Base-by-base conservation (phyloP, 2,888 invertebrate species). In the Oasisia sp. region DNA sequence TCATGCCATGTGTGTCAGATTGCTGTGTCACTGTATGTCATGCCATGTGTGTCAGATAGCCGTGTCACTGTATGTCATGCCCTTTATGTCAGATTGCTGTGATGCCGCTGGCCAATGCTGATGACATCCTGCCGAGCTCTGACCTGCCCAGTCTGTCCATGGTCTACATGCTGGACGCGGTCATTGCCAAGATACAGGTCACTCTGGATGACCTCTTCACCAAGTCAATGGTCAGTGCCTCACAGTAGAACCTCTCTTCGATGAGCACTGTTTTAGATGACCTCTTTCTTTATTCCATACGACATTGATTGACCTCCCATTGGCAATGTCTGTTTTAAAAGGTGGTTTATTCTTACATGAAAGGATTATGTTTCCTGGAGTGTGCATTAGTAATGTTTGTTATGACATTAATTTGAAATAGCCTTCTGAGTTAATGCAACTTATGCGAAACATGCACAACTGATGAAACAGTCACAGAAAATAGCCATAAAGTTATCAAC, bases 131-230 rank as follows among this genome's bases (percentile, higher is more conserved):
- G 56, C 93, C 94, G 8, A 58, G 93, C 14, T 93, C 93, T 38
- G 94, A 95, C 44, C 95, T 97, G 56, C 98, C 98, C 0, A 97
- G 97, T 1, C 97, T 98, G 0, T 97, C 97, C 96, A 98, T 98
- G 93, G 97, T 98, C 89, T 97, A 98, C 94, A 97, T 98, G 27
- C 97, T 98, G 94, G 98, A 98, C 95, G 97, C 98, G 0, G 97
- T 98, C 0, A 96, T 98, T 74, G 98, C 98, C 27, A 97, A 98
- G 95, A 97, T 98, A 89, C 98, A 98, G 97, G 95, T 96, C 97
- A 95, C 98, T 97, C 0, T 97, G 97, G 92, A 96, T 97, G 93
- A 93, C 32, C 91, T 97, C 97, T 94, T 96, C 98, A 95, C 95
- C 58, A 95, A 95, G 93, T 94, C 96, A 27, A 94, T 95, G 94